Base-by-base conservation (phyloP, 1,140 invertebrate species). In the Luehdorfia chinensis region DNA sequence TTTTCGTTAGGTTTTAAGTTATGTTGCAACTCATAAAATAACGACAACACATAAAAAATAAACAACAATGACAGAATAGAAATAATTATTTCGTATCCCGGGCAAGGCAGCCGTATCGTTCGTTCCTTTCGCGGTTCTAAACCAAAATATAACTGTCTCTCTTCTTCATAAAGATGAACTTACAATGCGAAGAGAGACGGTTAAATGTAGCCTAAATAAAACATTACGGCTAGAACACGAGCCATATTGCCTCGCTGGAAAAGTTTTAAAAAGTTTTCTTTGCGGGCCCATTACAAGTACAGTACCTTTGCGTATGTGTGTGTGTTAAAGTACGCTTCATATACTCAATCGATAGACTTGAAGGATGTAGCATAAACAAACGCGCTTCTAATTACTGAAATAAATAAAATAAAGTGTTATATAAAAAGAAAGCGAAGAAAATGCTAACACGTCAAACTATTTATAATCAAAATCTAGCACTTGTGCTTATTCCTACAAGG, bases 261-360 rank as follows among this genome's bases (percentile, higher is more conserved):
- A 87, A 87, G 79, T 87, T 87, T 87, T 87, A 84, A 87, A 87
- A 87, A 87, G 78, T 87, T 87, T 87, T 87, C 85, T 87, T 87
- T 87, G 83, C 84, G 77, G 84, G 81, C 75, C 84, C 83, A 87
- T 87, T 87, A 87, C 78, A 85, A 83, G 81, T 79, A 78, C 69
- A 63, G 60, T 47, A 69, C 37, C 33, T 70, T 63, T 71, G 71
- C 60, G 55, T 73, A 76, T 75, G 78, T 75, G 77, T n/a, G n/a
- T 57, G 71, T 55, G 46, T 48, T 34, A 43, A 54, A 47, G 41
- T 71, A 50, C 66, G 70, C 50, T 74, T 66, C 65, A 78, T 78
- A 84, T 66, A 66, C 53, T 52, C 74, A 74, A 77, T 80, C 73
- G 80, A 85, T 85, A 72, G 53, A 65, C 59, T 60, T 55, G 64